Evolutionary conservation across 2,797 vertebrate species (phyloP).

Genomic region (Lophius americanus): DNA sequence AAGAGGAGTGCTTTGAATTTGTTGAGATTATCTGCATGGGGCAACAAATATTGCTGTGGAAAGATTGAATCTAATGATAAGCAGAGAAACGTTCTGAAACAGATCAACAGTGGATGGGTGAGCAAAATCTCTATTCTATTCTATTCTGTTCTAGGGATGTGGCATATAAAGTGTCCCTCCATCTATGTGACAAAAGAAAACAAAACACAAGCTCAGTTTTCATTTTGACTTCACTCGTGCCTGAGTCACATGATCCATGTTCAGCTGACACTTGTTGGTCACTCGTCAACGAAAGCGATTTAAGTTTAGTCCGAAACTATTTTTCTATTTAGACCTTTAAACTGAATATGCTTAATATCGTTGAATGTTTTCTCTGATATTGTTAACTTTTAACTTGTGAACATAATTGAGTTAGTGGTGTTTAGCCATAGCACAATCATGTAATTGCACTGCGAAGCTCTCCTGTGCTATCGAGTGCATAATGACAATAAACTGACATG

Average conservation of each 20-base stretch:
- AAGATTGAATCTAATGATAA: constrained; percentile 9
- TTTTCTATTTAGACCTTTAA: constrained; percentile 36
- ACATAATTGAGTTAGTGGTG: constrained; percentile 42
- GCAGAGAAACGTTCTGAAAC: constrained; percentile 29
- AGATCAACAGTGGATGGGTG: constrained; percentile 48
- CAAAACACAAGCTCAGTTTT: constrained; percentile 36
- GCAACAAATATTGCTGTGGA: constrained; percentile 20
- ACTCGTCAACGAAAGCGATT: too few species aligned
- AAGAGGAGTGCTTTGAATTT: constrained; percentile 11
- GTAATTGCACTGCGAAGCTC: constrained; percentile 60
- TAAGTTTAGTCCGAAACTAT: too few species aligned
- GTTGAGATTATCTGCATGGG: constrained; percentile 31
- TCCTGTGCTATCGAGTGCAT: constrained; percentile 58
- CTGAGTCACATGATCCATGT: constrained; percentile 54
- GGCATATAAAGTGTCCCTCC: constrained; percentile 8
- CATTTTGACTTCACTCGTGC: constrained; percentile 62
- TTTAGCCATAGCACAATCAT: constrained; percentile 66
- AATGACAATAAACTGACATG: constrained; percentile 31
- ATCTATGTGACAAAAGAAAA: constrained; percentile 29
- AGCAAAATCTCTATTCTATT: constrained; percentile 20
- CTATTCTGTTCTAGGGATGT: constrained; percentile 13
- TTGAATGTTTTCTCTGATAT: constrained; percentile 47
- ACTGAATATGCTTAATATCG: constrained; percentile 49
- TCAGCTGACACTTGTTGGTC: constrained; percentile 41
- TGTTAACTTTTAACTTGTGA: constrained; percentile 53